Conservation (phyloP, 2,888 invertebrate species). For the Parascotia fuliginaria region DNA sequence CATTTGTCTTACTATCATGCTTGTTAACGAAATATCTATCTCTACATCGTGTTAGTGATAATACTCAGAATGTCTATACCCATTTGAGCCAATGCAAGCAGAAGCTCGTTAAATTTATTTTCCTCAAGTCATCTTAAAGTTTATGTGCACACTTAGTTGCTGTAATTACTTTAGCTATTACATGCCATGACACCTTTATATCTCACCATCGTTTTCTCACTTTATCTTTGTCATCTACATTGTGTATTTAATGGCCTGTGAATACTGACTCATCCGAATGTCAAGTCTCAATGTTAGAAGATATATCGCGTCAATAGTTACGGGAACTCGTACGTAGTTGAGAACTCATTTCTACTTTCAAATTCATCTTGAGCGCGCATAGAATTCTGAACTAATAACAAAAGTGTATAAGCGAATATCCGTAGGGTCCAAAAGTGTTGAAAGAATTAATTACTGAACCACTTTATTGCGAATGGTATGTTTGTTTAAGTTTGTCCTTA, state of each 20-base stretch:
- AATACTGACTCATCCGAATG: conserved; percentile 12
- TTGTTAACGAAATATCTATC: conserved; percentile 48
- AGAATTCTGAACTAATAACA: no score
- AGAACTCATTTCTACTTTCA: no score
- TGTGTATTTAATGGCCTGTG: conserved; percentile 8
- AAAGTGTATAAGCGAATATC: no score
- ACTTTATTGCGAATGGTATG: background rate
- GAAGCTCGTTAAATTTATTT: conserved; percentile 1
- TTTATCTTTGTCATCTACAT: conserved; percentile 9
- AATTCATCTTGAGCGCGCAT: no score
- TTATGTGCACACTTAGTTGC: background rate
- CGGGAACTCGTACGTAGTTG: no score
- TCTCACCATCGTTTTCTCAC: conserved; percentile 13
- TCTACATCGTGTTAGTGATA: conserved; percentile 30
- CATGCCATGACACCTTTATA: conserved; percentile 10
- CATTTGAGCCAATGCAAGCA: background rate
- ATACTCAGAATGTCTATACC: conserved; percentile 24
- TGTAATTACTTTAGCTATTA: conserved; percentile 1
- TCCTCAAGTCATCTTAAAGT: background rate
- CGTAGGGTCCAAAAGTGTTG: no score
- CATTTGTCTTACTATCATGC: conserved; percentile 14
- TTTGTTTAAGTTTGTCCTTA: background rate
- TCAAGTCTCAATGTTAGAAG: conserved; percentile 12
- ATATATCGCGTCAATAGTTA: no score
- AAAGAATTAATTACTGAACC: conserved; percentile 5